Percentiles rank a stretch among this genome's conserved stretches.
Conservation (phyloP, 2,113 vertebrate species). For the Junco hyemalis region DNA sequence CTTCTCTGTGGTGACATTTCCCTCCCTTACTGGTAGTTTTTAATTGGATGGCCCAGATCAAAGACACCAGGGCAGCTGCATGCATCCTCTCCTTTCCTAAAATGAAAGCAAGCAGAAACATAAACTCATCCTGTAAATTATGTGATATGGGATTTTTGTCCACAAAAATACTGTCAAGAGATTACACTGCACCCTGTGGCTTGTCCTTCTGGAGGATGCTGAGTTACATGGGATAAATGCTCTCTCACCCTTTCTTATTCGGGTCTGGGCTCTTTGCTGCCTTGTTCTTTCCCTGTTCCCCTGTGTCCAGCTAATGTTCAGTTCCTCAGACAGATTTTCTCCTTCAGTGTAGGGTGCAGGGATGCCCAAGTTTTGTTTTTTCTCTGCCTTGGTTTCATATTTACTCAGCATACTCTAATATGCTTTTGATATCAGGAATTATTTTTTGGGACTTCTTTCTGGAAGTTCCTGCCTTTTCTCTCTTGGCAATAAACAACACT, state of each 20-base stretch:
- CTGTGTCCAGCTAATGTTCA: neutral
- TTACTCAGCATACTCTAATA: neutral
- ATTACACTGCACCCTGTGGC: neutral
- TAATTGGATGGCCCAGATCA: neutral
- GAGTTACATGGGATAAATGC: neutral
- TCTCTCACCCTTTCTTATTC: neutral
- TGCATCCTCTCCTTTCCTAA: neutral
- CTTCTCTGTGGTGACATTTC: neutral
- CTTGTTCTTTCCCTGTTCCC: neutral
- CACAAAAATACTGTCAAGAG: neutral
- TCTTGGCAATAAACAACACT: neutral
- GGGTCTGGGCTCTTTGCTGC: neutral
- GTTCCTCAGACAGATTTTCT: neutral
- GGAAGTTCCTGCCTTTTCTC: neutral
- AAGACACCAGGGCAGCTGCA: neutral
- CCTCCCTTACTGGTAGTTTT: neutral
- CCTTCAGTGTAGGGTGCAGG: neutral
- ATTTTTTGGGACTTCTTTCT: neutral
- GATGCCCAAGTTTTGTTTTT: neutral
- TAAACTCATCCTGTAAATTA: neutral
- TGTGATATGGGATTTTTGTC: neutral
- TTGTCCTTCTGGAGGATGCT: neutral
- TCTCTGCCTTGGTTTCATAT: neutral
- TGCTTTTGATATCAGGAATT: neutral
- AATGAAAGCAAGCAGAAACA: neutral